These are phyloP conservation scores for Acrocephalus arundinaceus DNA, from an alignment of 2,113 vertebrate species.

Conservation along the genomic window DNA sequence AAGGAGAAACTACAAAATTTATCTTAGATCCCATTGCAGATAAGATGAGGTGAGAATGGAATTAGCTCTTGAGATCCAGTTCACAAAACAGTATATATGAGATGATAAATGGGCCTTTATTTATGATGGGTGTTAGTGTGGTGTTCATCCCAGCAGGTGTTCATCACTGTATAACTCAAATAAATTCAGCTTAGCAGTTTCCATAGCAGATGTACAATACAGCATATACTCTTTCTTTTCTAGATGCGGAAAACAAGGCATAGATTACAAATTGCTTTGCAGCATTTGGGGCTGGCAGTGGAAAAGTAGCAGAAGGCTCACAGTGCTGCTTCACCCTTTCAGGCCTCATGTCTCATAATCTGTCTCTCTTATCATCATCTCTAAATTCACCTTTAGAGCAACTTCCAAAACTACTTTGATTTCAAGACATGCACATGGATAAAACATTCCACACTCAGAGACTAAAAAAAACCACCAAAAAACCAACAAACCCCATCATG, in stretches of 20 bases:
- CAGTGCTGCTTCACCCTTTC: neutral
- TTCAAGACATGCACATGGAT: neutral
- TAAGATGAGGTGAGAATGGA: neutral
- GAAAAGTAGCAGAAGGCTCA: neutral
- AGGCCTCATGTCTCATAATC: neutral
- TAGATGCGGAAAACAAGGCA: neutral
- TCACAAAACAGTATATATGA: neutral
- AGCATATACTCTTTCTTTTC: neutral
- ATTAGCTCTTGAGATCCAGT: neutral
- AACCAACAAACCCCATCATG: neutral
- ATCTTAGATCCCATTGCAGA: neutral
- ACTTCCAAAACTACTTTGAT: neutral
- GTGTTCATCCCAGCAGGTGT: neutral
- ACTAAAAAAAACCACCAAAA: neutral
- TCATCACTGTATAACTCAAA: neutral
- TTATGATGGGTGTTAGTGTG: neutral
- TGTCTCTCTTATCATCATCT: neutral
- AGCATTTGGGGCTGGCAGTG: neutral
- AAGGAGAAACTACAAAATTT: neutral
- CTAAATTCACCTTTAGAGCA: conserved; percentile 23
- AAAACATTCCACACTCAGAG: neutral
- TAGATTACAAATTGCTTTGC: neutral
- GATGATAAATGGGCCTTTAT: neutral
- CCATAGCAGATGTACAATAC: neutral
- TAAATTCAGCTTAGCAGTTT: neutral